Evolutionary conservation across 2,888 invertebrate species (phyloP), one percentile per base, ranked within the genome.

Genomic region (Elysia crispata): DNA sequence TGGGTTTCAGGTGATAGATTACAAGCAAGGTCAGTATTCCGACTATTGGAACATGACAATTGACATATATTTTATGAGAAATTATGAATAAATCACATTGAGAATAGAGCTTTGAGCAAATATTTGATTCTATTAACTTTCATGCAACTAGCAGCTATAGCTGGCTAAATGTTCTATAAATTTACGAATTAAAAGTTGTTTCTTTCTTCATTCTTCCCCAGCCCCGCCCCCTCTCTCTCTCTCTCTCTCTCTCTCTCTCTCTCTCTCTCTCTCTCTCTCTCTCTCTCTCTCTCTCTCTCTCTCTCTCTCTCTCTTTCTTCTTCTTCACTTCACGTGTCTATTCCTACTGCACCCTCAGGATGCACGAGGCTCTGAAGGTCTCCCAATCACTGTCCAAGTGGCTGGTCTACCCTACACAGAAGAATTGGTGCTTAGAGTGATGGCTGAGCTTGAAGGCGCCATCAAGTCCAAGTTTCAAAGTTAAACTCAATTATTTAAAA

Each of bases 401-500:
- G 91, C 90, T n/a, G 90, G 88, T 1, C 86, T 91, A n/a, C 93
- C 93, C 1, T 93, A 87, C 86, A 88, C 91, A 80, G 93, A 93
- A 80, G 93, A 93, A 83, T 79, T 90, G 41, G 90, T 91, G 8
- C 87, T 92, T 6, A 81, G 92, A n/a, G 85, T 91, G 8, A 92
- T 93, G 92, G 87, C 87, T 70, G 91, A 91, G 54, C 81, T 93
- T 11, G 90, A 92, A 57, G 50, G 57, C 1, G 84, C 67, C 13
- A 49, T 85, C 13, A 81, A 75, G 62, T 76, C 30, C 41, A 41
- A 41, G 41, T 41, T 41, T 41, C 41, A 41, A 41, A 60, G n/a
- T 60, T 23, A 60, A n/a, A 25, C 25, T 54, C 23, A 23, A 23
- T 13, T 60, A 25, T 6, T 60, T 15, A n/a, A 23, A 25, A 23